Percentiles rank a stretch among this genome's conserved stretches.
These are phyloP conservation scores for Meandrina meandrites DNA, from an alignment of 92 coral and sea anemone species.

Conservation along the genomic window DNA sequence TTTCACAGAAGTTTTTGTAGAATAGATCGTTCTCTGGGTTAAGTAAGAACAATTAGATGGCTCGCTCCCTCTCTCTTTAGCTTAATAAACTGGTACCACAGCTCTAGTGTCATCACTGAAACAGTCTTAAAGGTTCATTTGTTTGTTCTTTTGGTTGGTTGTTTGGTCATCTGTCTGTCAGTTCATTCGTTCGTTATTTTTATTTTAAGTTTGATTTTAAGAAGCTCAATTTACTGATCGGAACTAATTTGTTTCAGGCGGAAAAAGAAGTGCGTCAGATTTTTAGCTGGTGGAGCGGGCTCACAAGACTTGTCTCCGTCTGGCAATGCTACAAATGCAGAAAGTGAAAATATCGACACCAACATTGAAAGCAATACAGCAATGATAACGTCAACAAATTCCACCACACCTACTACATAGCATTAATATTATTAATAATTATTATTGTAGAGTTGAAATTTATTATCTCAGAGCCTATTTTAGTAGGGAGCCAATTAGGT, in stretches of 20 bases:
- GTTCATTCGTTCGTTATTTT: too few relatives aligned
- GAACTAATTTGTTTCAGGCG: slow-evolving; percentile 58
- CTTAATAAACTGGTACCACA: too few relatives aligned
- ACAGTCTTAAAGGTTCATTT: too few relatives aligned
- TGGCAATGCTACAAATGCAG: slow-evolving; percentile 65
- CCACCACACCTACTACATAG: slow-evolving; percentile 34
- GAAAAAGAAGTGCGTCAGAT: slow-evolving; percentile 97
- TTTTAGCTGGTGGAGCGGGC: slow-evolving; percentile 86
- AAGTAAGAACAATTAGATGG: too few relatives aligned
- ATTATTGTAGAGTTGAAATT: slow-evolving; percentile 49
- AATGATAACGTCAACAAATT: slow-evolving; percentile 17
- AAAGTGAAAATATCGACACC: slow-evolving; percentile 83
- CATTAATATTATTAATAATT: slow-evolving; percentile 25
- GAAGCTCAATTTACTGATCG: neutral
- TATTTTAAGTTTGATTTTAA: neutral
- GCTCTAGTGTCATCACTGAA: too few relatives aligned
- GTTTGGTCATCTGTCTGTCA: too few relatives aligned
- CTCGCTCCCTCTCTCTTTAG: too few relatives aligned
- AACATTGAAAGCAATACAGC: slow-evolving; percentile 51
- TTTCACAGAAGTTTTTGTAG: too few relatives aligned
- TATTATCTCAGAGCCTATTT: slow-evolving; percentile 47
- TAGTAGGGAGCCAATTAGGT: slow-evolving; percentile 13
- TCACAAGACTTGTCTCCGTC: slow-evolving; percentile 72
- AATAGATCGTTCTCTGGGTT: too few relatives aligned
- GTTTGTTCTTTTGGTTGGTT: too few relatives aligned